Percentiles rank a stretch among this genome's conserved stretches.
Conservation (phyloP, 2,113 vertebrate species). For the Nannobrachium achirus region DNA sequence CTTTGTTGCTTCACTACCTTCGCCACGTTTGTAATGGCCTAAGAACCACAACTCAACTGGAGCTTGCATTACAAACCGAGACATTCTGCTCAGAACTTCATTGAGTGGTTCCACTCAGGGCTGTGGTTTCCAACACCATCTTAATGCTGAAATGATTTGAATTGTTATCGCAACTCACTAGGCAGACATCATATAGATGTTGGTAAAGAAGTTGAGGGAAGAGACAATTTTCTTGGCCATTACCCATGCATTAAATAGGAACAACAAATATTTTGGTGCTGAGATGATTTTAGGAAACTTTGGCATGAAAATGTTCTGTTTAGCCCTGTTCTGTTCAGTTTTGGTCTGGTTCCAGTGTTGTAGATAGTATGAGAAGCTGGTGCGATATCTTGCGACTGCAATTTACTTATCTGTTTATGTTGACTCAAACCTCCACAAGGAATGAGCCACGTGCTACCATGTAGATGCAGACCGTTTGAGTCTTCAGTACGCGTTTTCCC, state of each 20-base stretch:
- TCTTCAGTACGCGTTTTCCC: not conserved
- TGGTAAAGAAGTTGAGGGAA: not conserved
- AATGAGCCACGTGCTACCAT: slow-evolving; percentile 64
- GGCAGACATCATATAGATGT: not conserved
- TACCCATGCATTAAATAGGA: not conserved
- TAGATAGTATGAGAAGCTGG: slow-evolving; percentile 69
- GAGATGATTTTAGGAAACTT: not conserved
- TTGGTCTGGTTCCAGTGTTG: slow-evolving; percentile 24
- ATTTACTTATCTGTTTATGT: slow-evolving; percentile 69
- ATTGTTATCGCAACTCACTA: no score
- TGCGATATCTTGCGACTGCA: slow-evolving; percentile 35
- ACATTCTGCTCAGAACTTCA: no score
- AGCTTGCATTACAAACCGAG: not conserved
- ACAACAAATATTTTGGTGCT: not conserved
- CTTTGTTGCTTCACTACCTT: slow-evolving; percentile 37
- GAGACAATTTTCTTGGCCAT: not conserved
- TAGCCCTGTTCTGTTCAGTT: not conserved
- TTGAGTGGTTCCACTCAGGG: no score
- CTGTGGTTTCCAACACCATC: no score
- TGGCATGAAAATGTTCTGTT: not conserved
- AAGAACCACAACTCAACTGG: not conserved
- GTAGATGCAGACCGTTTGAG: slow-evolving; percentile 24
- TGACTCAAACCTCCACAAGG: slow-evolving; percentile 35
- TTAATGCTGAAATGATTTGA: no score
- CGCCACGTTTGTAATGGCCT: slow-evolving; percentile 5